A percentile compares a stretch with the other conserved stretches of the same genome.
Conservation (phyloP, 2,797 vertebrate species). For the Takifugu rubripes region DNA sequence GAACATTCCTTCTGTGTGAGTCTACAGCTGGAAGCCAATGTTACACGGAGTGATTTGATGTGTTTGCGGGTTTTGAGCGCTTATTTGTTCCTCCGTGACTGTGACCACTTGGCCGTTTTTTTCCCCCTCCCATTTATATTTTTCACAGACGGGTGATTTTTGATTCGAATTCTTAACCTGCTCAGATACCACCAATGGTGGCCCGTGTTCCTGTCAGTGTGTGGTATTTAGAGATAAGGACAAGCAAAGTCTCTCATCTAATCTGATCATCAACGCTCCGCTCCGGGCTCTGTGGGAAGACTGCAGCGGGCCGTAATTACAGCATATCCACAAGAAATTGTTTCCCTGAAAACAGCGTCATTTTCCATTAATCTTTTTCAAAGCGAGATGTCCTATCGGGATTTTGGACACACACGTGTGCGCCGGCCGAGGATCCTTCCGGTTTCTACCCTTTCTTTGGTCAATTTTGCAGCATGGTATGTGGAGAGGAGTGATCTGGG, state of each 20-base stretch:
- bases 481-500: slow-evolving; percentile 21
- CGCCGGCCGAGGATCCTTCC: too few species aligned
- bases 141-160: slow-evolving; percentile 22
- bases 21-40: slow-evolving; percentile 34
- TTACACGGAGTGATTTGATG: slow-evolving; percentile 27
- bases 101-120: background rate
- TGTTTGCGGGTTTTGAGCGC: slow-evolving; percentile 18
- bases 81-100: background rate
- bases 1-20: slow-evolving; percentile 50
- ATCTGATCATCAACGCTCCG: slow-evolving; percentile 53
- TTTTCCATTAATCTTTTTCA: slow-evolving; percentile 37
- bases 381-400: background rate
- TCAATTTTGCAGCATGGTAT: slow-evolving; percentile 9
- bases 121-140: background rate
- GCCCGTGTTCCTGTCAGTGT: slow-evolving; percentile 57
- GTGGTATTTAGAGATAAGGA: slow-evolving; percentile 60
- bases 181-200: slow-evolving; percentile 45
- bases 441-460: background rate
- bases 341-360: slow-evolving; percentile 36
- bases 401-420: background rate
- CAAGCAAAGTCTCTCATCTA: slow-evolving; percentile 50
- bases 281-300: slow-evolving; percentile 37
- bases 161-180: slow-evolving; percentile 33
- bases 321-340: slow-evolving; percentile 39
- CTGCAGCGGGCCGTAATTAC: slow-evolving; percentile 53